Percentiles rank a stretch among this genome's conserved stretches.
Evolutionary conservation across 2,113 vertebrate genomes (phyloP).

Genomic region (Procapra przewalskii): DNA sequence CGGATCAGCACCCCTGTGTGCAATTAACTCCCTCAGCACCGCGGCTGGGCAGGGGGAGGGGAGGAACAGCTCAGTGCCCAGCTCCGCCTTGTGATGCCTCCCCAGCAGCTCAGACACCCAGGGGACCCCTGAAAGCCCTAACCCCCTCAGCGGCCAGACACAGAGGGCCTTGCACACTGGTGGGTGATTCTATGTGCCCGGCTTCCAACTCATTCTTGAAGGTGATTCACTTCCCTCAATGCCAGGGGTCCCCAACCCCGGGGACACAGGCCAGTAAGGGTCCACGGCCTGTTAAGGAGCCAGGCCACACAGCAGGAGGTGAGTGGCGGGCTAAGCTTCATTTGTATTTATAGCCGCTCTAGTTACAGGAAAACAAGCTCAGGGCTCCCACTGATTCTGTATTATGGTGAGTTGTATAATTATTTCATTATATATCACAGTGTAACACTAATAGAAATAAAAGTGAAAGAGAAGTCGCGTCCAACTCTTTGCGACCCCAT

Average conservation of each 20-base stretch:
- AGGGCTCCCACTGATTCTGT: not conserved
- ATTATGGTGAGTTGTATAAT: not conserved
- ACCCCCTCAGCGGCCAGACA: not conserved
- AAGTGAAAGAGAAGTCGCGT: no score
- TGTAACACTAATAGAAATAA: not conserved
- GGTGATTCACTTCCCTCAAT: not conserved
- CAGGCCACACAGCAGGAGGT: not conserved
- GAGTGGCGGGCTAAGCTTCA: not conserved
- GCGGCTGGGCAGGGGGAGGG: not conserved
- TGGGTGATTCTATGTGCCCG: fast-evolving
- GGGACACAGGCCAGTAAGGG: not conserved
- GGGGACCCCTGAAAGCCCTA: not conserved
- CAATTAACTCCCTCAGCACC: not conserved
- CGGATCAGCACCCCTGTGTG: not conserved
- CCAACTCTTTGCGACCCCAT: no score
- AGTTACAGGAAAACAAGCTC: not conserved
- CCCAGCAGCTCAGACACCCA: not conserved
- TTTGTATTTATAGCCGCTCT: not conserved
- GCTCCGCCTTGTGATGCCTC: fast-evolving
- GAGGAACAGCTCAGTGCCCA: not conserved
- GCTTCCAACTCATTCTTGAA: not conserved
- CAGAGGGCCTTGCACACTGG: no score
- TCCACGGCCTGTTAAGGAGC: not conserved
- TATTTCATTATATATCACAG: not conserved
- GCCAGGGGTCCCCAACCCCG: not conserved